phyloP scores from a whole-genome alignment of 2,888 invertebrate species.

The Nycteola revayana region DNA sequence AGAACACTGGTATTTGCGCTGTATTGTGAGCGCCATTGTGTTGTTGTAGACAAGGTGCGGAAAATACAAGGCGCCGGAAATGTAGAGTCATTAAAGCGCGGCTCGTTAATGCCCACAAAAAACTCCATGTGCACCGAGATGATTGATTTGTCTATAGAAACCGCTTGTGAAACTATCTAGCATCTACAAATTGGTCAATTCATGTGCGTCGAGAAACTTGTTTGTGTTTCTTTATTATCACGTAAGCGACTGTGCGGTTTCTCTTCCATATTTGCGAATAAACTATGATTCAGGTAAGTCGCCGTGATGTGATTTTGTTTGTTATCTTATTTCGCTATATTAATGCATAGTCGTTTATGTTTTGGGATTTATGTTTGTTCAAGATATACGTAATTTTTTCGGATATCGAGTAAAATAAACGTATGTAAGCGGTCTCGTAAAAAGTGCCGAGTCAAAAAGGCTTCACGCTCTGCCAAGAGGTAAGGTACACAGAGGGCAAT shows the following conservation, averaged over 20 bases:
- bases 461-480: slow-evolving; percentile 75
- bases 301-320: too few species aligned
- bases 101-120: slow-evolving; percentile 63
- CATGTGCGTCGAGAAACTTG: slow-evolving; percentile 55
- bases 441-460: slow-evolving; percentile 80
- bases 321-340: too few species aligned
- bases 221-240: slow-evolving; percentile 56
- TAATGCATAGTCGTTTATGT: slow-evolving; percentile 41
- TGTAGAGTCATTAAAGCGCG: slow-evolving; percentile 57
- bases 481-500: slow-evolving; percentile 78
- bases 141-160: slow-evolving; percentile 68
- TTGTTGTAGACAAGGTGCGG: slow-evolving; percentile 41
- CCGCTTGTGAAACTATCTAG: slow-evolving; percentile 58
- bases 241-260: slow-evolving; percentile 49
- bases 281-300: too few species aligned
- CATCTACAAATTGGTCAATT: slow-evolving; percentile 67
- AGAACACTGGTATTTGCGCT: slow-evolving; percentile 50
- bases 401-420: slow-evolving; percentile 58
- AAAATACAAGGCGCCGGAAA: slow-evolving; percentile 48
- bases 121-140: slow-evolving; percentile 48
- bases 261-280: slow-evolving; percentile 41
- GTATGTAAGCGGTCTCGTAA: slow-evolving; percentile 72
- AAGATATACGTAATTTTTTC: slow-evolving; percentile 27
- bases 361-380: slow-evolving; percentile 38
- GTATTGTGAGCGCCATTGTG: slow-evolving; percentile 50